Evolutionary conservation across 1,140 invertebrate species (phyloP).

Genomic region (Sinonovacula constricta): DNA sequence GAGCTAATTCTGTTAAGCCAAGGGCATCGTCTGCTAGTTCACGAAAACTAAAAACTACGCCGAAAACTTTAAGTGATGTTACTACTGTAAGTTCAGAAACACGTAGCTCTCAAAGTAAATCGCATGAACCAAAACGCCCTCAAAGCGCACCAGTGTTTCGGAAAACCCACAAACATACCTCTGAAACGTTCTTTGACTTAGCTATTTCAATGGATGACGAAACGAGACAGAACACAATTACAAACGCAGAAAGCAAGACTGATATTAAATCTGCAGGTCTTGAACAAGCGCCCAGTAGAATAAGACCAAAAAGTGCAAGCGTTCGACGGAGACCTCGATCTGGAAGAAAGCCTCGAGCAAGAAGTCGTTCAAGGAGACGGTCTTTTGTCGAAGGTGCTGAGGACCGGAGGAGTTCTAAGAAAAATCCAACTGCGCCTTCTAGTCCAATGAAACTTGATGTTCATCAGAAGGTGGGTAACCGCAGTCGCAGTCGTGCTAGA

Average conservation of each 20-base stretch:
- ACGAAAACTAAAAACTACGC: no score
- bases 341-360: constrained; percentile 14
- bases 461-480: background rate
- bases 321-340: constrained; percentile 17
- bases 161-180: background rate
- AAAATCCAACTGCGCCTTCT: constrained; percentile 15
- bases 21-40: background rate
- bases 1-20: no score
- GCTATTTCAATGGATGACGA: constrained; percentile 48
- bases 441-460: background rate
- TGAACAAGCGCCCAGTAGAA: background rate
- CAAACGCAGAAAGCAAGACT: constrained; percentile 22
- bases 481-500: constrained; percentile 2
- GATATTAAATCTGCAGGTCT: constrained; percentile 21
- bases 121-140: background rate
- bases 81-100: no score
- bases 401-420: constrained; percentile 9
- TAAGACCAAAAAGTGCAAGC: background rate
- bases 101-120: no score
- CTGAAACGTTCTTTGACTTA: constrained; percentile 28
- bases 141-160: background rate
- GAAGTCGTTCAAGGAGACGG: constrained; percentile 29
- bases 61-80: no score
- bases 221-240: constrained; percentile 39
- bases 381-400: constrained; percentile 33